Conservation (phyloP, 2,888 invertebrate genomes). For the Oxytorus armatus region DNA sequence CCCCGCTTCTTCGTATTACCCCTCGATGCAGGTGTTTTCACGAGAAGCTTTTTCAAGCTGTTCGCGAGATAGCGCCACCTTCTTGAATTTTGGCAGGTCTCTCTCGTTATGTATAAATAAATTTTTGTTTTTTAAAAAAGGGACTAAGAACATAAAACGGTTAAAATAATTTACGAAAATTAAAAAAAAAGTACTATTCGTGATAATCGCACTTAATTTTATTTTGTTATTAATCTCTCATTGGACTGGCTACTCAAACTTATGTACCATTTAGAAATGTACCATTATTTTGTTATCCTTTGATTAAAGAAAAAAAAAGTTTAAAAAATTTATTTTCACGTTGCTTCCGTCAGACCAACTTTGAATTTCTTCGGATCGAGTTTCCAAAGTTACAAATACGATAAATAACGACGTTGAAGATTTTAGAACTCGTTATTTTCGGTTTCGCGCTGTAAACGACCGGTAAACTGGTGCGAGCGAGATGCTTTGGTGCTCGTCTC, state of each 20-base stretch:
- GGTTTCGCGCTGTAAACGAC: conserved; percentile 16
- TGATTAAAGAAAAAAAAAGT: no score
- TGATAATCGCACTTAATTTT: no score
- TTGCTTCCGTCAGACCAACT: conserved; percentile 4
- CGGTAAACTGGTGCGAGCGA: conserved; percentile 52
- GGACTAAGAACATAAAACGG: neutral
- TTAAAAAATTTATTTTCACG: no score
- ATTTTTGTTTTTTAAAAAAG: neutral
- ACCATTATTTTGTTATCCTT: no score
- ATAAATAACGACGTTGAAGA: conserved; percentile 29
- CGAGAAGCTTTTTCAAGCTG: conserved; percentile 22
- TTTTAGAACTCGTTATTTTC: conserved; percentile 50
- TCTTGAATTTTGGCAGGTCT: no score
- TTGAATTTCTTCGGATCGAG: conserved; percentile 1
- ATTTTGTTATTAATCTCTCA: no score
- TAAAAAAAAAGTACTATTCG: no score
- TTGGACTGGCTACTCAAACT: no score
- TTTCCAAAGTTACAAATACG: neutral
- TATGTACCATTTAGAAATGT: no score
- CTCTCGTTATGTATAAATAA: neutral
- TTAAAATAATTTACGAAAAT: no score
- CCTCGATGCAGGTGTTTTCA: neutral
- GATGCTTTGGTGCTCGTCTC: conserved; percentile 2
- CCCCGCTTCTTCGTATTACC: conserved; percentile 9
- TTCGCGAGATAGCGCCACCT: conserved; percentile 63